phyloP scores from a whole-genome alignment of 2,888 invertebrate genomes.

The Amblyjoppa fuscipennis region DNA sequence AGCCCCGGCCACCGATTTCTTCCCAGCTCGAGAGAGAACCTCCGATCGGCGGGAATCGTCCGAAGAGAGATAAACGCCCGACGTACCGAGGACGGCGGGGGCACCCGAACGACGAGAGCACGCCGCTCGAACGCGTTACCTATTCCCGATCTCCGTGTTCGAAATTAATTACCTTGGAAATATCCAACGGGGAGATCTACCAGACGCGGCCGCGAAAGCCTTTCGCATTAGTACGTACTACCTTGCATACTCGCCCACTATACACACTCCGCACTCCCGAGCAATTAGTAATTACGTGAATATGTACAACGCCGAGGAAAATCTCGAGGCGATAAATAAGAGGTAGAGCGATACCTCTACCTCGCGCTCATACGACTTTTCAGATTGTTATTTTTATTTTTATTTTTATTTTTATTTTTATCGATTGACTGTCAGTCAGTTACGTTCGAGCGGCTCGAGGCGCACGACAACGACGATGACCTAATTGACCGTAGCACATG shows the following conservation, averaged over 20 bases:
- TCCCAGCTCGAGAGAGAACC: conserved; percentile 41
- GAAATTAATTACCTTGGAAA: conserved; percentile 65
- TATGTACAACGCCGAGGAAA: conserved; percentile 3
- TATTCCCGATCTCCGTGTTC: conserved; percentile 57
- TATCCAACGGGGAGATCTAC: conserved; percentile 27
- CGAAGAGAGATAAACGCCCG: neutral
- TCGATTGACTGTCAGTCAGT: conserved; percentile 18
- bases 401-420: conserved; percentile 3
- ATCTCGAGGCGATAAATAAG: conserved; percentile 9
- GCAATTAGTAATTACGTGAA: conserved; percentile 63
- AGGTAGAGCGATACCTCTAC: conserved; percentile 3
- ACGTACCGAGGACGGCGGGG: conserved; percentile 1
- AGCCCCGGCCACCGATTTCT: conserved; percentile 39
- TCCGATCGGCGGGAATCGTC: neutral
- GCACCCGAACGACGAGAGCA: conserved; percentile 52
- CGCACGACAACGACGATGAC: conserved; percentile 26
- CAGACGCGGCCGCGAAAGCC: conserved; percentile 28
- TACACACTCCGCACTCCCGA: neutral
- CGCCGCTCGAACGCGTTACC: conserved; percentile 54
- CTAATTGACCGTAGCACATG: conserved; percentile 11
- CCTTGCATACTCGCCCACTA: neutral
- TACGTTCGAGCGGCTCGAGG: neutral
- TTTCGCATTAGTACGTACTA: conserved; percentile 12
- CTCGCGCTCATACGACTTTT: neutral
- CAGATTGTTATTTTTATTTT: neutral